A percentile compares a stretch with the other conserved stretches of the same genome.
Conservation (phyloP, 2,888 invertebrate genomes). For the Frankliniella intonsa region DNA sequence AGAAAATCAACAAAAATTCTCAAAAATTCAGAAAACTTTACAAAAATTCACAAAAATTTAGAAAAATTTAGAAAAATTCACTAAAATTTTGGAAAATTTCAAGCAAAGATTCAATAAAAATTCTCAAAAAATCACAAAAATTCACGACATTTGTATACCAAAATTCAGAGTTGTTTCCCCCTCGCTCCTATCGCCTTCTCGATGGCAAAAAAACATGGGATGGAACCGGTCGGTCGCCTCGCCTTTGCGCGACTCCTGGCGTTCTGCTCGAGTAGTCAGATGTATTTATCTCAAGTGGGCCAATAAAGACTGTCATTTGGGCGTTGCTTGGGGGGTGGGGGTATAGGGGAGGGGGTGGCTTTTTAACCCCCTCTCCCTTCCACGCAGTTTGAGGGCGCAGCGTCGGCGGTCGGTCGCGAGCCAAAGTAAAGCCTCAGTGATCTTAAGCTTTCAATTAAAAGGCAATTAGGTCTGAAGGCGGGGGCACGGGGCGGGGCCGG, state of each 20-base stretch:
- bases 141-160: too few species aligned
- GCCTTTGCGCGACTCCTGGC: neutral
- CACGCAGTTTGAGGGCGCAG: neutral
- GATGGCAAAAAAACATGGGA: too few species aligned
- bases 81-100: too few species aligned
- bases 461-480: conserved; percentile 1
- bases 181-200: too few species aligned
- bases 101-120: too few species aligned
- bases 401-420: neutral
- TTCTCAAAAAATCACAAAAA: too few species aligned
- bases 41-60: too few species aligned
- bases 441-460: conserved; percentile 27
- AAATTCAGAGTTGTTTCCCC: too few species aligned
- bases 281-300: neutral
- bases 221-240: too few species aligned
- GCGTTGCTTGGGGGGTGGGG: neutral
- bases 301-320: conserved; percentile 16
- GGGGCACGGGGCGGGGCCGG: neutral
- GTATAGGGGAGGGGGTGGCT: neutral
- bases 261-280: neutral
- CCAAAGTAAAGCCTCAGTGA: conserved; percentile 19
- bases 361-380: neutral
- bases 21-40: too few species aligned
- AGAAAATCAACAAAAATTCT: too few species aligned
- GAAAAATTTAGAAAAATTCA: too few species aligned